Conservation (phyloP, 2,888 invertebrate species). For the Eilema sororculum region DNA sequence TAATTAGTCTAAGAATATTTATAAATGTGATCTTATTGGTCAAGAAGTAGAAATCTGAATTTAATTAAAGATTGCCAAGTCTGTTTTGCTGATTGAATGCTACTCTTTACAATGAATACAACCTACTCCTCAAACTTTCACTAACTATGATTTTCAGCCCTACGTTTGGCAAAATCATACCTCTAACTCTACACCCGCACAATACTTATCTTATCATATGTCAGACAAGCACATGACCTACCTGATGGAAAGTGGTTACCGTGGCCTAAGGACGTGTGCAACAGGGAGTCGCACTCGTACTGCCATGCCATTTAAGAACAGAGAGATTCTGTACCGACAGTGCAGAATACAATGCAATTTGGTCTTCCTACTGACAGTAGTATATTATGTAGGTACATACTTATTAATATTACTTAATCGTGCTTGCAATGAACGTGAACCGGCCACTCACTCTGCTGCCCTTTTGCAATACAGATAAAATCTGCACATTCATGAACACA, state of each 20-base stretch:
- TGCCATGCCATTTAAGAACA: too few relatives aligned
- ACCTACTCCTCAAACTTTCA: not conserved
- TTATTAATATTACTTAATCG: conserved; percentile 4
- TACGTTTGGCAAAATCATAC: too few relatives aligned
- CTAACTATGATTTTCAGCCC: not conserved
- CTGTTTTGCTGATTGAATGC: not conserved
- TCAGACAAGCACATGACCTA: too few relatives aligned
- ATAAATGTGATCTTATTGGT: not conserved
- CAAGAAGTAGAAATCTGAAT: not conserved
- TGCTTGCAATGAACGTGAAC: conserved; percentile 4
- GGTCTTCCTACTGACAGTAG: too few relatives aligned
- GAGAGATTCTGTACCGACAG: too few relatives aligned
- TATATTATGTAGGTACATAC: too few relatives aligned
- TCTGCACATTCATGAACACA: conserved; percentile 24
- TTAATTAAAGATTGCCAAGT: not conserved
- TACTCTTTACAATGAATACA: not conserved
- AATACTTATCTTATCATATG: too few relatives aligned
- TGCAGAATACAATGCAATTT: too few relatives aligned
- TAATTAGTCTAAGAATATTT: not conserved
- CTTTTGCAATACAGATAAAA: conserved; percentile 20
- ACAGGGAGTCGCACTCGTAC: too few relatives aligned
- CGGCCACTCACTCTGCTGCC: conserved; percentile 16
- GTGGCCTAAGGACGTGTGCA: too few relatives aligned
- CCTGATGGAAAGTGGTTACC: too few relatives aligned
- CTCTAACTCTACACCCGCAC: too few relatives aligned